Evolutionary conservation across 2,113 vertebrate genomes (phyloP).

Genomic region (Ramphastos sulfuratus): DNA sequence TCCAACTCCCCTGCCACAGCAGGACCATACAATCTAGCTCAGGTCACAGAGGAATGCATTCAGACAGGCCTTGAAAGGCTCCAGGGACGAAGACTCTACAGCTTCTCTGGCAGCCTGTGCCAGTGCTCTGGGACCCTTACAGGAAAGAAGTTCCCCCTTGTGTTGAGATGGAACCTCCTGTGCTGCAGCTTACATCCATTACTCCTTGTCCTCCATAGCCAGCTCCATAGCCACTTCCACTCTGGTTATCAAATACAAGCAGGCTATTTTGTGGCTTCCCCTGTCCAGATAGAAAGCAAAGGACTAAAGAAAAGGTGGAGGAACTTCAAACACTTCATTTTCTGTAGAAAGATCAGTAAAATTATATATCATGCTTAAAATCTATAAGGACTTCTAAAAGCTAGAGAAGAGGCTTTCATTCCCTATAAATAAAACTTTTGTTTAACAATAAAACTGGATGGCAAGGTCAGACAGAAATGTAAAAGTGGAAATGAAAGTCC

Average conservation of each 20-base stretch:
- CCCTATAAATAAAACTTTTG: not conserved
- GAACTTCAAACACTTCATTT: not conserved
- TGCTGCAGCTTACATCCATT: no score
- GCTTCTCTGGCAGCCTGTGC: no score
- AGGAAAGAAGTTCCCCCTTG: no score
- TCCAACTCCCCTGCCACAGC: no score
- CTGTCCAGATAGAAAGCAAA: not conserved
- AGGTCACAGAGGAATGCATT: no score
- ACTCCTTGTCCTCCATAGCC: no score
- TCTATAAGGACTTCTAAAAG: not conserved
- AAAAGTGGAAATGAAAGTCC: not conserved
- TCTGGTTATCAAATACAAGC: not conserved
- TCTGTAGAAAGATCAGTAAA: not conserved
- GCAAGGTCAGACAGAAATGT: not conserved
- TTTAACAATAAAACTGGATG: not conserved
- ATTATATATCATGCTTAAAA: not conserved
- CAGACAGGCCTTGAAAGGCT: no score
- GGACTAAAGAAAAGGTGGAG: not conserved
- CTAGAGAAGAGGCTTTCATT: not conserved
- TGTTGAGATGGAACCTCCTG: no score
- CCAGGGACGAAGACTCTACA: no score
- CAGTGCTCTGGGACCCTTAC: no score
- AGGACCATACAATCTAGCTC: no score
- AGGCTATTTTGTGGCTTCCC: not conserved
- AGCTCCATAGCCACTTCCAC: no score